Conservation (phyloP, 1,140 invertebrate genomes). For the Pogonus chalceus region DNA sequence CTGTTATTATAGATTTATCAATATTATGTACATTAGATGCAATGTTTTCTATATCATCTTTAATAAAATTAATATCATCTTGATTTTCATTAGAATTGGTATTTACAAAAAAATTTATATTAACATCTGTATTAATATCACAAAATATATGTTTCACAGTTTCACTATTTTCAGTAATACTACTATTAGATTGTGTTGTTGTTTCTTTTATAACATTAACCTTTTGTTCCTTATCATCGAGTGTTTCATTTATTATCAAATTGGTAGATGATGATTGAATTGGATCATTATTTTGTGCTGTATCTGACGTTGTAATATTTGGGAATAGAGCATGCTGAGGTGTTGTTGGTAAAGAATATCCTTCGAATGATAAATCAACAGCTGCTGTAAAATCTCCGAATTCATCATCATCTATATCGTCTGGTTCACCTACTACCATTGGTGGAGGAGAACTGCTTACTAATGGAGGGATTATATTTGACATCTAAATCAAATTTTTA, state of each 20-base stretch:
- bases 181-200: constrained; percentile 15
- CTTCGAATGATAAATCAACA: constrained; percentile 36
- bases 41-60: not conserved
- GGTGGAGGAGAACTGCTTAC: constrained; percentile 53
- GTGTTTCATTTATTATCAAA: no score
- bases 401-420: constrained; percentile 51
- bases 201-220: no score
- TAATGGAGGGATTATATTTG: constrained; percentile 45
- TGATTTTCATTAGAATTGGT: constrained; percentile 26
- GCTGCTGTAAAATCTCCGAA: constrained; percentile 47
- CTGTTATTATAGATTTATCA: no score
- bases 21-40: not conserved
- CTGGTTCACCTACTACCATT: constrained; percentile 45
- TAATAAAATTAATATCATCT: not conserved
- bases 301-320: constrained; percentile 27
- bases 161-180: constrained; percentile 20
- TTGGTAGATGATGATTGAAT: not conserved
- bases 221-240: no score
- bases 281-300: constrained; percentile 23
- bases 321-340: constrained; percentile 32
- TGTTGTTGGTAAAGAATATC: constrained; percentile 38
- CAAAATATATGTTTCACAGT: constrained; percentile 14
- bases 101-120: constrained; percentile 21
- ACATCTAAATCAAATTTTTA: constrained; percentile 24
- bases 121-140: constrained; percentile 18